Base-by-base conservation (phyloP, 2,113 vertebrate genomes). In the Neoarius graeffei region DNA sequence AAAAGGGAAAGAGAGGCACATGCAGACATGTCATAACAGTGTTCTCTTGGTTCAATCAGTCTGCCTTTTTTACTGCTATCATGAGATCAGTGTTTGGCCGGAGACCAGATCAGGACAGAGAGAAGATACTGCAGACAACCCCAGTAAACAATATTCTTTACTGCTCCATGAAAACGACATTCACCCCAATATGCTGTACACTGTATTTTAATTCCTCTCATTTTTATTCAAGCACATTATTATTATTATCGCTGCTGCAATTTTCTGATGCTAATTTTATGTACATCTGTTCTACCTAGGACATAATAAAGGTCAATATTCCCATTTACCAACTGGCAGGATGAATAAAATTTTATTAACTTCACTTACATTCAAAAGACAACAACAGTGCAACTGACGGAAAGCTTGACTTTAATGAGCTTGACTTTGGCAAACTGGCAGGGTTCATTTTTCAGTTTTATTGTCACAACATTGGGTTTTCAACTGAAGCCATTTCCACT, bases 21-120 rank as follows among this genome's bases (percentile, higher is more conserved):
- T 52, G 23, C 71, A 87, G 64, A 85, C 79, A 83, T 76, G 82
- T 56, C 77, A 11, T 25, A 86, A 88, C 89, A 86, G 15, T 50
- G 86, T 76, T 87, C 76, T 50, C 20, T 81, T 19, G 67, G 27
- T 71, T 25, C 10, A 86, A 27, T 62, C 80, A 60, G 30, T 82
- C 30, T 59, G 56, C n/a, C 48, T 85, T 59, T 79, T 76, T 5
- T 14, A 35, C 71, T 54, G n/a, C 60, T 84, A 80, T 85, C 74
- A 62, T 23, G 50, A 57, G 54, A 87, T 87, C 89, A 66, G 48
- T 73, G 59, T 67, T 56, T 19, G 23, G 87, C 52, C 11, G 42
- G 7, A 64, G 35, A 42, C 35, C 35, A 42, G 66, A 77, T 60
- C 67, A 50, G 25, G 20, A 66, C 14, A 54, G 7, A 57, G 4